phyloP scores from a whole-genome alignment of 2,113 vertebrate genomes.

The Myxocyprinus asiaticus region DNA sequence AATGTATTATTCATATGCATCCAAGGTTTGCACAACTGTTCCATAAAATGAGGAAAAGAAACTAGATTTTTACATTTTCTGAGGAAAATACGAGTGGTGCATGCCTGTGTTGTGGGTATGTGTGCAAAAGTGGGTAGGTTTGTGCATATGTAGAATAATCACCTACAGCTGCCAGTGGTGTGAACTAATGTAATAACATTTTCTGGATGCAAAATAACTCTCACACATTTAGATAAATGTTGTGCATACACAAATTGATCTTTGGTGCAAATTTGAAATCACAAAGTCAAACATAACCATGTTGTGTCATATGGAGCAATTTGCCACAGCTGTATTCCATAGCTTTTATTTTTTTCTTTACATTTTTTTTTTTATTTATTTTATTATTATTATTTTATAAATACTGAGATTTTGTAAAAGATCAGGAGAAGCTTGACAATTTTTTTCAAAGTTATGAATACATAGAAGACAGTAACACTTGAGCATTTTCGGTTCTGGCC shows the following conservation, averaged over 20 bases:
- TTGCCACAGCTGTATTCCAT: too few relatives aligned
- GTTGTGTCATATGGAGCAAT: too few relatives aligned
- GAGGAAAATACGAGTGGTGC: too few relatives aligned
- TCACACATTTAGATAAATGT: neutral
- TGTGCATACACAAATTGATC: neutral
- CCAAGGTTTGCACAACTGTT: too few relatives aligned
- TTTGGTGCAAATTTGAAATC: neutral
- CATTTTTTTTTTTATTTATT: neutral
- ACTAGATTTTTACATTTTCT: too few relatives aligned
- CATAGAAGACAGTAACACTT: neutral
- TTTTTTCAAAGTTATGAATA: neutral
- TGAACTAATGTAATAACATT: constrained; percentile 50
- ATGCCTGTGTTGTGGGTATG: neutral
- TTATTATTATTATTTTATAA: neutral
- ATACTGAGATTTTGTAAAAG: neutral
- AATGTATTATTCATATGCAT: too few relatives aligned
- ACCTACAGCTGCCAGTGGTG: constrained; percentile 48
- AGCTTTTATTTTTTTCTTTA: too few relatives aligned
- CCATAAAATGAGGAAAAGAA: too few relatives aligned
- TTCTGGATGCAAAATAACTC: constrained; percentile 12
- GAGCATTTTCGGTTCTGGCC: neutral
- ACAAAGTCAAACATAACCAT: neutral
- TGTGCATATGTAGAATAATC: constrained; percentile 54
- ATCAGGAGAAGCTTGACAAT: neutral
- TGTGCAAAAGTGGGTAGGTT: constrained; percentile 39